These are phyloP conservation scores for Scaptomyza flava DNA, from an alignment of 2,888 invertebrate genomes.

Conservation along the genomic window DNA sequence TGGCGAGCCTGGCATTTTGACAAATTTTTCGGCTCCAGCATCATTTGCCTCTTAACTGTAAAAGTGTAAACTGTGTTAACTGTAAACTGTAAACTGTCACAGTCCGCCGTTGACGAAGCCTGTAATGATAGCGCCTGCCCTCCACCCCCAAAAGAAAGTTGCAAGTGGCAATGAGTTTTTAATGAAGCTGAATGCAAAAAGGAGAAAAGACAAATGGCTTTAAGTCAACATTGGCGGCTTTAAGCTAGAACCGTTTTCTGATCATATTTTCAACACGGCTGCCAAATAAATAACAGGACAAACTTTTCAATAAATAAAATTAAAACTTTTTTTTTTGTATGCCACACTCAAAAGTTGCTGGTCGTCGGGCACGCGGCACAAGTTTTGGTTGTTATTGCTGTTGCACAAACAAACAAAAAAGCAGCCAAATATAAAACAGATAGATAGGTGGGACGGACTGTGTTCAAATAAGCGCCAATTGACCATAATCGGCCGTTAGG, in stretches of 20 bases:
- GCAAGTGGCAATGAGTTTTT: slow-evolving; percentile 74
- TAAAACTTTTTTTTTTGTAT: slow-evolving; percentile 54
- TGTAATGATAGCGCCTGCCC: background rate
- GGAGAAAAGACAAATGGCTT: slow-evolving; percentile 51
- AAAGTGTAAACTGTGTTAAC: slow-evolving; percentile 30
- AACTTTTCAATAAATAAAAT: slow-evolving; percentile 80
- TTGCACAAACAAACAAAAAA: slow-evolving; percentile 49
- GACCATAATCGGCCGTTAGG: slow-evolving; percentile 70
- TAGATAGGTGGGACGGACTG: slow-evolving; percentile 8
- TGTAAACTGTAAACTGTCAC: slow-evolving; percentile 29
- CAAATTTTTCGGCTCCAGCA: slow-evolving; percentile 53
- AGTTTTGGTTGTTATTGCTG: slow-evolving; percentile 51
- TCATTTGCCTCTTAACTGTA: slow-evolving; percentile 55
- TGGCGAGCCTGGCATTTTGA: slow-evolving; percentile 47
- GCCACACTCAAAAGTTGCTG: slow-evolving; percentile 60
- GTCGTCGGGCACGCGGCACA: slow-evolving; percentile 63
- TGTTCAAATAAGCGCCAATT: slow-evolving; percentile 74
- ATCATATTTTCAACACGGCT: slow-evolving; percentile 73
- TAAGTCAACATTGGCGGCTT: slow-evolving; percentile 37
- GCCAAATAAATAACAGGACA: slow-evolving; percentile 73
- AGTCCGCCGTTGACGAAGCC: slow-evolving; percentile 31
- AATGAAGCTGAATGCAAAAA: slow-evolving; percentile 59
- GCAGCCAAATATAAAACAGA: slow-evolving; percentile 7
- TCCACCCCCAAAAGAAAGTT: slow-evolving; percentile 44
- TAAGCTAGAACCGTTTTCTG: slow-evolving; percentile 41